Conservation (phyloP, 2,888 invertebrate genomes). For the Eupsilia transversa region DNA sequence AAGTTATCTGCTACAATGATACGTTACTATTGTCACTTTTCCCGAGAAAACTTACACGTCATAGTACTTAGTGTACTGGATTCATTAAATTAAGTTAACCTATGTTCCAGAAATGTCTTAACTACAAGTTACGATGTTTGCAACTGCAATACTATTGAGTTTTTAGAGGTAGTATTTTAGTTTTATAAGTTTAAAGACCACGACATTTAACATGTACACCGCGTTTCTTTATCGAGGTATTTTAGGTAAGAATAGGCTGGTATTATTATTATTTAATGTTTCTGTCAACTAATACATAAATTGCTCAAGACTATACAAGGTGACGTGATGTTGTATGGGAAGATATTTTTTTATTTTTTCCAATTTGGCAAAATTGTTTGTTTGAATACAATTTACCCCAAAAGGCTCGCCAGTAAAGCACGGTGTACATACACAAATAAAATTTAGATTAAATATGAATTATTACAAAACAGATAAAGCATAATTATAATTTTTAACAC, state of each 20-base stretch:
- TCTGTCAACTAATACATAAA: neutral
- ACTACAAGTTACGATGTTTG: conserved; percentile 24
- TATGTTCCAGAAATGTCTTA: conserved; percentile 32
- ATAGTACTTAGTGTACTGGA: conserved; percentile 5
- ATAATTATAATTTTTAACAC: conserved; percentile 19
- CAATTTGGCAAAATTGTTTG: neutral
- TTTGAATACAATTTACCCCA: neutral
- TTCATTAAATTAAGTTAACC: conserved; percentile 33
- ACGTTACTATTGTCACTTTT: conserved; percentile 44
- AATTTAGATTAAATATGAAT: conserved; percentile 41
- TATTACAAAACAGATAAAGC: conserved; percentile 28
- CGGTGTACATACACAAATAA: conserved; percentile 26
- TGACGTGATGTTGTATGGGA: neutral
- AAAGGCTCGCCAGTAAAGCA: conserved; percentile 1
- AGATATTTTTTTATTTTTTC: neutral
- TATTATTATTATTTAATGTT: neutral
- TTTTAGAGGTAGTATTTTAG: conserved; percentile 61
- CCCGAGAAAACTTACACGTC: conserved; percentile 29
- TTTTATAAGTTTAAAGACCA: conserved; percentile 38
- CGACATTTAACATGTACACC: conserved; percentile 30
- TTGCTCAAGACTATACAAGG: neutral
- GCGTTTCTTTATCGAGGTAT: neutral
- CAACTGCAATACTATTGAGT: conserved; percentile 42
- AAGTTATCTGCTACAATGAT: conserved; percentile 31
- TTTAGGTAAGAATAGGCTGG: neutral